These are phyloP conservation scores for Anser brachyrhynchus DNA, from an alignment of 2,113 vertebrate species.

Conservation along the genomic window DNA sequence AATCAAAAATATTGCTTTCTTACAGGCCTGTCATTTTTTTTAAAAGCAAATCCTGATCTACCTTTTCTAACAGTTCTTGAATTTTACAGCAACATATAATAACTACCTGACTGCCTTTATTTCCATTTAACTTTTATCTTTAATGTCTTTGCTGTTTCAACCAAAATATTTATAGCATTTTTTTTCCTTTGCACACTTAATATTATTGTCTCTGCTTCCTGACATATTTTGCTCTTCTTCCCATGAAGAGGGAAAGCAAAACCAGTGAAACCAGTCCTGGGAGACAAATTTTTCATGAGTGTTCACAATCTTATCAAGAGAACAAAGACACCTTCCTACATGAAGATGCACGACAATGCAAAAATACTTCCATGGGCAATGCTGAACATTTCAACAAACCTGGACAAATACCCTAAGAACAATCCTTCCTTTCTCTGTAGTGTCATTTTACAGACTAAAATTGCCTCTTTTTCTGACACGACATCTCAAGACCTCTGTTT, in stretches of 20 bases:
- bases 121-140: constrained; percentile 81
- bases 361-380: neutral
- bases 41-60: constrained; percentile 78
- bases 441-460: neutral
- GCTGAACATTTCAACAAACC: neutral
- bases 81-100: constrained; percentile 80
- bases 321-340: neutral
- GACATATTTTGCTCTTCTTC: neutral
- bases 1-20: constrained; percentile 64
- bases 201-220: constrained; percentile 58
- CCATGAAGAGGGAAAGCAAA: neutral
- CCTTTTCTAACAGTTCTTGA: constrained; percentile 78
- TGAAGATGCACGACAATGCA: neutral
- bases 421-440: neutral
- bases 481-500: neutral
- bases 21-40: constrained; percentile 69
- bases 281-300: constrained; percentile 4
- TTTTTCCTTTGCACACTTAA: constrained; percentile 48
- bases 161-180: constrained; percentile 78
- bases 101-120: constrained; percentile 82
- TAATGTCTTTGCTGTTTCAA: constrained; percentile 77
- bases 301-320: neutral
- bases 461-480: neutral
- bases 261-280: neutral
- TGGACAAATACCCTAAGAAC: neutral